These are phyloP conservation scores for Rotaria socialis DNA, from an alignment of 2,888 invertebrate species.

Conservation along the genomic window DNA sequence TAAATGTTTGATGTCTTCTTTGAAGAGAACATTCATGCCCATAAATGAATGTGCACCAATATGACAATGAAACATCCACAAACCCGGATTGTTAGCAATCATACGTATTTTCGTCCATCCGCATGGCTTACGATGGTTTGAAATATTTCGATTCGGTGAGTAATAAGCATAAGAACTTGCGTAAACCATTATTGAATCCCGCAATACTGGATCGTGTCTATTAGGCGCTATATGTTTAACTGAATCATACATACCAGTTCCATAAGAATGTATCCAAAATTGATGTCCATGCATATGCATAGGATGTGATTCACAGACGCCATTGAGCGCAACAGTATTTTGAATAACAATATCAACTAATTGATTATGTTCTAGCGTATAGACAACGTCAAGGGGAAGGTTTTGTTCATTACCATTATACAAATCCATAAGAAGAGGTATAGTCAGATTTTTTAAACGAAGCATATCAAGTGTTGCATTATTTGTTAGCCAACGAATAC, in stretches of 20 bases:
- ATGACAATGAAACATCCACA: constrained; percentile 84
- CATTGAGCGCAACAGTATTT: constrained; percentile 32
- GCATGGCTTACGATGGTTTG: background rate
- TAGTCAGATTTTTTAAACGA: background rate
- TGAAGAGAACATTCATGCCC: constrained; percentile 79
- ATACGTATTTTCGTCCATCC: constrained; percentile 40
- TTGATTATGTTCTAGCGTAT: background rate
- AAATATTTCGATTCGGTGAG: background rate
- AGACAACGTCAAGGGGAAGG: background rate
- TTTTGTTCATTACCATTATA: background rate
- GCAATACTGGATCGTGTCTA: background rate
- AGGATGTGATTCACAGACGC: constrained; percentile 31
- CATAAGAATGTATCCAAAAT: constrained; percentile 29
- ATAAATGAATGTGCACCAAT: constrained; percentile 82
- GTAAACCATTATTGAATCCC: background rate
- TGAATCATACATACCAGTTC: background rate
- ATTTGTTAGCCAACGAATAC: constrained; percentile 8
- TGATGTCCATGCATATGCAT: constrained; percentile 39
- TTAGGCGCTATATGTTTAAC: background rate
- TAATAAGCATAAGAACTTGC: background rate
- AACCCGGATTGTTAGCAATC: constrained; percentile 64
- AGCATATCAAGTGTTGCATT: background rate
- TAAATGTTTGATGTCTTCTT: constrained; percentile 59
- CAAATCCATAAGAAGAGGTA: background rate
- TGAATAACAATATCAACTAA: constrained; percentile 28